A percentile compares a stretch with the other conserved stretches of the same genome.
Conservation (phyloP, 2,888 invertebrate species). For the Dioctria rufipes region DNA sequence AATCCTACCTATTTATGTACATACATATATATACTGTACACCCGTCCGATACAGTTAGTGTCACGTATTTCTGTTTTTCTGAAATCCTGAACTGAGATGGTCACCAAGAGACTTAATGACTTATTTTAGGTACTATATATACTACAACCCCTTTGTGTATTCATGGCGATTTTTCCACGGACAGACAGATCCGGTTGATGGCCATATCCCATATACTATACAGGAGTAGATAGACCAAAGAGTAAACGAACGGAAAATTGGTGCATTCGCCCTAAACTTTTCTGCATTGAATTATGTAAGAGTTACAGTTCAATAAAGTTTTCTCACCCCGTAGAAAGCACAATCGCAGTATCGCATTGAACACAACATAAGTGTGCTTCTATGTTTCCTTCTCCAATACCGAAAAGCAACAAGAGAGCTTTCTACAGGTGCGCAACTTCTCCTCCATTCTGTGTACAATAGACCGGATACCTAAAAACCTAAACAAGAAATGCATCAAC, state of each 20-base stretch:
- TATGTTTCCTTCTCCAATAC: background rate
- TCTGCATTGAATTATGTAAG: conserved; percentile 4
- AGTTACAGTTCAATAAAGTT: background rate
- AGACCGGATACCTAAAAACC: background rate
- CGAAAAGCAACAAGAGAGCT: conserved; percentile 5
- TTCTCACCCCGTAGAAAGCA: background rate
- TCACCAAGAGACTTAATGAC: too few species aligned
- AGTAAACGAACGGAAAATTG: conserved; percentile 32
- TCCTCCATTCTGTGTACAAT: too few species aligned
- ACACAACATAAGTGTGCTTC: background rate
- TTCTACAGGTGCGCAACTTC: conserved; percentile 3
- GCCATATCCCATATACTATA: too few species aligned
- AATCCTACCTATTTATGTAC: too few species aligned
- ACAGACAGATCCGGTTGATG: too few species aligned
- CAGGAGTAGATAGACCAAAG: background rate
- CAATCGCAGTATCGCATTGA: background rate
- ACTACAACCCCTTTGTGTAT: too few species aligned
- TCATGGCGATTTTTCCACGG: too few species aligned
- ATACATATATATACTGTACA: too few species aligned
- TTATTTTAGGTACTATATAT: too few species aligned
- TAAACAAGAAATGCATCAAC: conserved; percentile 2
- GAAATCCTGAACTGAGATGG: too few species aligned
- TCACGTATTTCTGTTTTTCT: too few species aligned
- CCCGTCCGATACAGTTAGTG: too few species aligned
- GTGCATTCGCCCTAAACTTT: conserved; percentile 1